Conservation (phyloP, 2,797 vertebrate species). For the Diglossa cyanea region DNA sequence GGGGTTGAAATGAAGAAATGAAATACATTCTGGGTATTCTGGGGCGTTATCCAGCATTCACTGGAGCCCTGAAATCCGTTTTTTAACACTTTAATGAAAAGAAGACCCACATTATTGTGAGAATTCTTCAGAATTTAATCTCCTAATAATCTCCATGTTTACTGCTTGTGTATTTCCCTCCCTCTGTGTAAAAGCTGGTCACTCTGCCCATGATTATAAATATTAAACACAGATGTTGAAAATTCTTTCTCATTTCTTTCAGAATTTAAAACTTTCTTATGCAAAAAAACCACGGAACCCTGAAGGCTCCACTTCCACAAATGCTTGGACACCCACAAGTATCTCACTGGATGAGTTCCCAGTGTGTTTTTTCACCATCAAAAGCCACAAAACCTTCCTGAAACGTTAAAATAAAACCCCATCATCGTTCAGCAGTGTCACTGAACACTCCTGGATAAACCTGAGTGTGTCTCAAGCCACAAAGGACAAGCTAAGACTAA, state of each 20-base stretch:
- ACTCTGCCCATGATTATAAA: not conserved
- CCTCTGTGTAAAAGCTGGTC: not conserved
- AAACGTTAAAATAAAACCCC: fast-evolving
- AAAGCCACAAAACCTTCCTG: not conserved
- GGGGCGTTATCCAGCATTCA: fast-evolving
- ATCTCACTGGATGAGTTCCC: not conserved
- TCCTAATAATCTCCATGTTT: not conserved
- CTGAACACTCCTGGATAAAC: not conserved
- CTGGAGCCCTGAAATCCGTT: not conserved
- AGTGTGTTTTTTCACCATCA: fast-evolving
- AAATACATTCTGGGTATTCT: not conserved
- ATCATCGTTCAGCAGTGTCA: not conserved
- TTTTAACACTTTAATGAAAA: not conserved
- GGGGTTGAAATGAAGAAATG: not conserved
- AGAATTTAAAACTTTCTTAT: not conserved
- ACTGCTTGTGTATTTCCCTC: not conserved
- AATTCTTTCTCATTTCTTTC: not conserved
- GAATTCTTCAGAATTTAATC: not conserved
- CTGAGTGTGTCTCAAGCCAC: not conserved
- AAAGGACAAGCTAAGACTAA: not conserved
- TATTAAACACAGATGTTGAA: not conserved
- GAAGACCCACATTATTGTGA: not conserved
- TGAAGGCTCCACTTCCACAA: not conserved
- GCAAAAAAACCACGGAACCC: not conserved
- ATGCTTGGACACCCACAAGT: not conserved